phyloP scores from a whole-genome alignment of 2,888 invertebrate species.

The Drosophila kambysellisi region DNA sequence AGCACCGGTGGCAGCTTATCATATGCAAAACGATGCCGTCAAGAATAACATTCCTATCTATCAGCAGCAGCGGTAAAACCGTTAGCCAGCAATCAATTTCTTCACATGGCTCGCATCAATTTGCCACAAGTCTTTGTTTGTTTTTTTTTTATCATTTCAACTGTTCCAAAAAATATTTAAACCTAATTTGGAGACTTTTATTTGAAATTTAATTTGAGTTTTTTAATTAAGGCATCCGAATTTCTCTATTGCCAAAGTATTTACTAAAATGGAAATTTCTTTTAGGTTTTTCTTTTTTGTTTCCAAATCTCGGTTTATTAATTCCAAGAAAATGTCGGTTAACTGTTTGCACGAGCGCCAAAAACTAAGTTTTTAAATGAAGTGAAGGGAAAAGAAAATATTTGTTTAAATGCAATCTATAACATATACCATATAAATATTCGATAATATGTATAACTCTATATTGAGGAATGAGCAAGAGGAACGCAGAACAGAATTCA shows the following conservation, averaged over 20 bases:
- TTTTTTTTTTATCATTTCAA: slow-evolving; percentile 6
- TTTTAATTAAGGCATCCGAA: slow-evolving; percentile 5
- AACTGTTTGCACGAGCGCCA: slow-evolving; percentile 24
- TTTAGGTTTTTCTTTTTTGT: slow-evolving; percentile 7
- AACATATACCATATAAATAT: slow-evolving; percentile 55
- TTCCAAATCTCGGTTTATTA: slow-evolving; percentile 15
- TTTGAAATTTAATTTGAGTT: slow-evolving; percentile 27
- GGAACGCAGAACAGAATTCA: slow-evolving; percentile 31
- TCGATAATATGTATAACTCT: slow-evolving; percentile 55
- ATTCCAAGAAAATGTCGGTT: slow-evolving; percentile 21
- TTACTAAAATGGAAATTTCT: slow-evolving; percentile 1
- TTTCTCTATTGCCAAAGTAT: slow-evolving; percentile 15
- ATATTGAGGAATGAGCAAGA: slow-evolving; percentile 24
- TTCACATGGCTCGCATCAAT: slow-evolving; percentile 23
- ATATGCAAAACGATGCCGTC: slow-evolving; percentile 82
- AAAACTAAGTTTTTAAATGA: slow-evolving; percentile 47
- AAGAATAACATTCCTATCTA: slow-evolving; percentile 85
- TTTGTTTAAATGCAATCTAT: slow-evolving; percentile 53
- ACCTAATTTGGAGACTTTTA: slow-evolving; percentile 11
- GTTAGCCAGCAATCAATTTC: slow-evolving; percentile 22
- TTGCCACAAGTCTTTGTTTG: slow-evolving; percentile 23
- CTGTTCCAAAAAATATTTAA: not conserved
- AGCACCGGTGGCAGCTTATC: slow-evolving; percentile 77
- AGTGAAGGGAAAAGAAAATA: slow-evolving; percentile 30
- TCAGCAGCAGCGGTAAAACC: slow-evolving; percentile 85